These are phyloP conservation scores for Chelonus insularis DNA, from an alignment of 1,140 invertebrate species.

Conservation along the genomic window DNA sequence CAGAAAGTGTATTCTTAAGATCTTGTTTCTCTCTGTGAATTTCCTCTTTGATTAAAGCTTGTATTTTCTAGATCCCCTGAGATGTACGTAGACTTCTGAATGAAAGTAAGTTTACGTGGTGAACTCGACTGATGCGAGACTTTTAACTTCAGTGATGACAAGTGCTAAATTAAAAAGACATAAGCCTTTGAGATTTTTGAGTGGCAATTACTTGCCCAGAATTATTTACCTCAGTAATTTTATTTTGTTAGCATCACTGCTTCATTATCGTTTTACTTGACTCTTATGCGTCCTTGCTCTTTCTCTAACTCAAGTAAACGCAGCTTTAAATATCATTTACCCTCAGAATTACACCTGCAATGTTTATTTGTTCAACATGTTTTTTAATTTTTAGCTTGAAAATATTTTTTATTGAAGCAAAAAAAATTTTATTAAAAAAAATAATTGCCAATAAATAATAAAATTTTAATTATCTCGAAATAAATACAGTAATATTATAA, in stretches of 20 bases:
- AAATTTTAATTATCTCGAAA: too few species aligned
- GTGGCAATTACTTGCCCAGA: slow-evolving; percentile 33
- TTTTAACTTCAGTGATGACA: slow-evolving; percentile 22
- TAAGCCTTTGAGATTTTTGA: slow-evolving; percentile 28
- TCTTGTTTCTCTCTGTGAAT: slow-evolving; percentile 29
- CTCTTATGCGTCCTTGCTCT: slow-evolving; percentile 2
- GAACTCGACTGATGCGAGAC: background rate
- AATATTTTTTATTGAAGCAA: too few species aligned
- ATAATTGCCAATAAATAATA: too few species aligned
- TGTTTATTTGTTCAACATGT: too few species aligned
- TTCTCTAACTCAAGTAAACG: too few species aligned
- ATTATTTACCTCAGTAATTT: slow-evolving; percentile 34
- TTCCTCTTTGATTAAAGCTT: slow-evolving; percentile 28
- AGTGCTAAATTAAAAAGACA: slow-evolving; percentile 32
- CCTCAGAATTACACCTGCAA: too few species aligned
- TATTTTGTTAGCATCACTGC: slow-evolving; percentile 1
- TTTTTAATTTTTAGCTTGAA: too few species aligned
- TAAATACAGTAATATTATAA: too few species aligned
- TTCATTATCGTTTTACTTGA: background rate
- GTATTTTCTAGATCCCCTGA: background rate
- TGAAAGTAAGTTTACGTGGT: background rate
- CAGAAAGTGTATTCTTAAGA: background rate
- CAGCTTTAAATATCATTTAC: too few species aligned
- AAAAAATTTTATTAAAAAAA: too few species aligned
- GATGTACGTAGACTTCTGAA: background rate